phyloP scores from a whole-genome alignment of 2,113 vertebrate species.

The Micromys minutus region DNA sequence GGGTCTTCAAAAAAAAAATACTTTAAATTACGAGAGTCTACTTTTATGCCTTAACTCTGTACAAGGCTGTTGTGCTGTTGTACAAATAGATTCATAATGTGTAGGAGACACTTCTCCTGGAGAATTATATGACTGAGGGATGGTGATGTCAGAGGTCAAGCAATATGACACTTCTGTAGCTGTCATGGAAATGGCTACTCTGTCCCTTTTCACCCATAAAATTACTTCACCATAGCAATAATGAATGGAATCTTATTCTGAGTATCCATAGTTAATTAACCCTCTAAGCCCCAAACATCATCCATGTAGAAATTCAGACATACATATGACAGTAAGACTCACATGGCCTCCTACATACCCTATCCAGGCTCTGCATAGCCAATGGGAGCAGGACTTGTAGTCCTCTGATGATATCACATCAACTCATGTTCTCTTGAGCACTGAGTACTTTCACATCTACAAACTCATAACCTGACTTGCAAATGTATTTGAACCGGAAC shows the following conservation, averaged over 20 bases:
- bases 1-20: constrained; percentile 22
- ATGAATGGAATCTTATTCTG: constrained; percentile 10
- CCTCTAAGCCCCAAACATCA: constrained; percentile 19
- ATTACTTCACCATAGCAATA: neutral
- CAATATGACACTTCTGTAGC: neutral
- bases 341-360: neutral
- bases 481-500: constrained; percentile 24
- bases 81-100: neutral
- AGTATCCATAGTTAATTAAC: constrained; percentile 53
- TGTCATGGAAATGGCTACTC: neutral
- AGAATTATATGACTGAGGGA: neutral
- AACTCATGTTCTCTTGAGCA: neutral
- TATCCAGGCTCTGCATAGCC: neutral
- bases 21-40: neutral
- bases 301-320: constrained; percentile 15
- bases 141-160: neutral
- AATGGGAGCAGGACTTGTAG: neutral
- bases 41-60: neutral
- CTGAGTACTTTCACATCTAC: neutral
- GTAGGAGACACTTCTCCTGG: neutral
- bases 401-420: neutral
- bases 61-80: neutral
- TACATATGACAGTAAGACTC: neutral
- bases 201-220: neutral
- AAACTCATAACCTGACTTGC: constrained; percentile 50